Conservation (phyloP, 2,113 vertebrate species). For the Isurus oxyrinchus region DNA sequence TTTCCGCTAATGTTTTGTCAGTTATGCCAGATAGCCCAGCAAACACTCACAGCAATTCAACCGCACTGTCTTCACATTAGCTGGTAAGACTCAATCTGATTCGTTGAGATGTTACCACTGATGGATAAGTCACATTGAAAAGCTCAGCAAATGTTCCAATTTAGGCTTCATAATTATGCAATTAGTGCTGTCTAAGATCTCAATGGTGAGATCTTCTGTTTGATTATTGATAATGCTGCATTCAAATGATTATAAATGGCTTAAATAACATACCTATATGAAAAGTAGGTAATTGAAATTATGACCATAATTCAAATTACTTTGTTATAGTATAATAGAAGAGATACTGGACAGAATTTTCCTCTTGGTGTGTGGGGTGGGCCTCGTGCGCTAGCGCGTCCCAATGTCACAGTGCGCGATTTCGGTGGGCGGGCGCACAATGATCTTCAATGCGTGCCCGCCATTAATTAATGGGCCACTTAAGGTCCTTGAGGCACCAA, state of each 20-base stretch:
- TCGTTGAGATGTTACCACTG: neutral
- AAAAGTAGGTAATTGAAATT: neutral
- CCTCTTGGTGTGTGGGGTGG: too few species aligned
- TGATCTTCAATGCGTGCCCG: too few species aligned
- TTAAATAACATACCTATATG: neutral
- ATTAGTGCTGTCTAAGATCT: neutral
- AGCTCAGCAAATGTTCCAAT: neutral
- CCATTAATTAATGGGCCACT: too few species aligned
- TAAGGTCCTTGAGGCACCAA: too few species aligned
- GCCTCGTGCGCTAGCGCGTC: too few species aligned
- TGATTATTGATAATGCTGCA: neutral
- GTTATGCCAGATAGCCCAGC: neutral
- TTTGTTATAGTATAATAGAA: neutral
- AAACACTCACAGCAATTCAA: neutral
- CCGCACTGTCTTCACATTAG: neutral
- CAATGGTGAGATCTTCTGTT: neutral
- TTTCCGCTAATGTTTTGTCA: neutral
- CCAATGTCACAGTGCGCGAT: too few species aligned
- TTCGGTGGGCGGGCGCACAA: too few species aligned
- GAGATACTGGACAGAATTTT: too few species aligned
- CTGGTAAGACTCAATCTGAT: neutral
- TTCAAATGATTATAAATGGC: neutral
- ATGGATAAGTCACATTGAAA: neutral
- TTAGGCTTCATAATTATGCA: neutral
- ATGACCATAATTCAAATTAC: neutral